Conservation (phyloP, 2,888 invertebrate species). For the Tachina lurida region DNA sequence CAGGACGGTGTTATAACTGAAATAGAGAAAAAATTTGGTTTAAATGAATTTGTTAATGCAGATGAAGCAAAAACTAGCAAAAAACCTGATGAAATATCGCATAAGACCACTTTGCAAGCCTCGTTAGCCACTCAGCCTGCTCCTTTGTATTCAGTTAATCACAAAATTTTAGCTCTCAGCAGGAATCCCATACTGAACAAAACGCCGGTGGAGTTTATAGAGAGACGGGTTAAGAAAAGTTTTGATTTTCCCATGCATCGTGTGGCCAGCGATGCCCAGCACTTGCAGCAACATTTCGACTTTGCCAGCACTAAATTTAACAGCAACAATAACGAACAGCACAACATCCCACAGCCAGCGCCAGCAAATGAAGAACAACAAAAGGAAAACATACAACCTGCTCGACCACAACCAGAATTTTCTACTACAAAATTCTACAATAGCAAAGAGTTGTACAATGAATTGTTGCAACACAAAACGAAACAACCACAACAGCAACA, state of each 20-base stretch:
- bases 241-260: conserved; percentile 81
- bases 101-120: conserved; percentile 12
- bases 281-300: conserved; percentile 78
- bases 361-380: not conserved
- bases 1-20: conserved; percentile 82
- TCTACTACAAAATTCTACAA: conserved; percentile 83
- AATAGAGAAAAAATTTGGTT: conserved; percentile 81
- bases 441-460: conserved; percentile 82
- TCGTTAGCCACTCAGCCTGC: conserved; percentile 17
- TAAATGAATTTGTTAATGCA: conserved; percentile 76
- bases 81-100: conserved; percentile 39
- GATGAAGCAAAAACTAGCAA: conserved; percentile 54
- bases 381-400: conserved; percentile 17
- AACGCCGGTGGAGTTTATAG: conserved; percentile 76
- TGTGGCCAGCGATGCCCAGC: conserved; percentile 77
- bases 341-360: not conserved
- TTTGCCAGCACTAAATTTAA: conserved; percentile 82
- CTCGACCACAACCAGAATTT: conserved; percentile 80
- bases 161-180: conserved; percentile 35
- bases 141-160: conserved; percentile 27
- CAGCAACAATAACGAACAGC: conserved; percentile 74
- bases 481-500: conserved; percentile 73
- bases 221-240: conserved; percentile 82
- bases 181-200: conserved; percentile 46
- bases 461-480: conserved; percentile 80